Conservation (phyloP, 1,140 invertebrate species). For the Halictus rubicundus region DNA sequence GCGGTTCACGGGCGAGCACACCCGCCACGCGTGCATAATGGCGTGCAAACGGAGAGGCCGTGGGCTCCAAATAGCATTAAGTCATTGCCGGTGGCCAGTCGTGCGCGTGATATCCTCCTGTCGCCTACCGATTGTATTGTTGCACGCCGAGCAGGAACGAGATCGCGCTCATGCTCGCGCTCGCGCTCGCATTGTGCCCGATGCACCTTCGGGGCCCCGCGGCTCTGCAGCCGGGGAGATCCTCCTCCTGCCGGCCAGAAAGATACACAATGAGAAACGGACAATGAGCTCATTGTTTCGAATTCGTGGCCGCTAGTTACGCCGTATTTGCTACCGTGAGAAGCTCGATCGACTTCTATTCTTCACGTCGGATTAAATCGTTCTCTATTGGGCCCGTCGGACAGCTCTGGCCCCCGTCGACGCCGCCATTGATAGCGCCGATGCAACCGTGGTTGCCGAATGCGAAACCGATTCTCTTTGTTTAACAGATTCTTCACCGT, state of each 20-base stretch:
- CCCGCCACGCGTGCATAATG: slow-evolving; percentile 59
- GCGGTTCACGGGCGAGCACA: slow-evolving; percentile 54
- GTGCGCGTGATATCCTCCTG: slow-evolving; percentile 60
- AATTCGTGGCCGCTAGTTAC: slow-evolving; percentile 32
- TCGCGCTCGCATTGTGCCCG: not conserved
- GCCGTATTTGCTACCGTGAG: slow-evolving; percentile 20
- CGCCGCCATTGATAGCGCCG: too few species aligned
- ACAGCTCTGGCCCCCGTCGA: too few species aligned
- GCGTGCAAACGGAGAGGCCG: slow-evolving; percentile 41
- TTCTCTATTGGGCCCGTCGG: too few species aligned
- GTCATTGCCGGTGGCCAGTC: slow-evolving; percentile 63
- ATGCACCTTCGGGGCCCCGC: slow-evolving; percentile 31
- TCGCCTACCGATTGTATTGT: slow-evolving; percentile 59
- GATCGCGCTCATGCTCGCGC: too few species aligned
- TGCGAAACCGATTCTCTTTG: too few species aligned
- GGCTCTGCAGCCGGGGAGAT: slow-evolving; percentile 12
- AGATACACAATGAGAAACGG: slow-evolving; percentile 34
- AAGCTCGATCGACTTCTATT: slow-evolving; percentile 28
- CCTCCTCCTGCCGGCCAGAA: slow-evolving; percentile 9
- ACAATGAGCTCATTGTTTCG: slow-evolving; percentile 68
- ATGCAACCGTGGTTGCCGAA: too few species aligned
- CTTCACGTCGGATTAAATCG: slow-evolving; percentile 11
- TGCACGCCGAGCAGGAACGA: not conserved
- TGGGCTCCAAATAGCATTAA: slow-evolving; percentile 66
- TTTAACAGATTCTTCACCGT: too few species aligned